Percentiles rank a stretch among this genome's conserved stretches.
Evolutionary conservation across 2,797 vertebrate species (phyloP).

Genomic region (Gymnocypris eckloni): DNA sequence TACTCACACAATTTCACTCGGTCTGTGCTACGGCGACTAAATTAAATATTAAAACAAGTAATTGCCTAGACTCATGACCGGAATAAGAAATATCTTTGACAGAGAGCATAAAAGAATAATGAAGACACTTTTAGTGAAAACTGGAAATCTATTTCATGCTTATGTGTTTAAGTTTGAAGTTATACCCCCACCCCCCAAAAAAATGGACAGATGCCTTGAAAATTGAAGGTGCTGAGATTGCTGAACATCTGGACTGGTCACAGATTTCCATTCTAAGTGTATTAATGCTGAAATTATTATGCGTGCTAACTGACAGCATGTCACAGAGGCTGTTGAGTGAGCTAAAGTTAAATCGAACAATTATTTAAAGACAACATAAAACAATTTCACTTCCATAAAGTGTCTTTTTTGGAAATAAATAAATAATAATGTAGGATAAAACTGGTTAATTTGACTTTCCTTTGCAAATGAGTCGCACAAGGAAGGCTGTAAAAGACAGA

Average conservation of each 20-base stretch:
- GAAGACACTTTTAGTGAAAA: constrained; percentile 45
- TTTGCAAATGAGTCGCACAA: background rate
- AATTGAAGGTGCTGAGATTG: background rate
- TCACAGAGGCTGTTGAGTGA: background rate
- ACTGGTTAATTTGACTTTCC: background rate
- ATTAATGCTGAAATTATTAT: background rate
- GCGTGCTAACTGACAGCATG: background rate
- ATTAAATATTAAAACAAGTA: constrained; percentile 65
- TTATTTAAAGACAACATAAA: background rate
- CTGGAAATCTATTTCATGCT: constrained; percentile 52
- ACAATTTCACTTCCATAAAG: background rate
- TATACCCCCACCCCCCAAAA: background rate
- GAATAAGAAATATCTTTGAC: constrained; percentile 51
- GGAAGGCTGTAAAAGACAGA: no score
- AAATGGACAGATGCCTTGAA: background rate
- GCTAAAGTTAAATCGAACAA: background rate
- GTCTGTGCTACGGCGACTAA: constrained; percentile 51
- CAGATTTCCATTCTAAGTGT: background rate
- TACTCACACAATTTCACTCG: constrained; percentile 52
- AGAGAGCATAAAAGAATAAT: constrained; percentile 51
- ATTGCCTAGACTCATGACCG: constrained; percentile 64
- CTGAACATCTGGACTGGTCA: background rate
- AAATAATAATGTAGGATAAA: background rate
- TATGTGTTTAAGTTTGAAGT: constrained; percentile 49
- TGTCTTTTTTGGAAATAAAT: background rate